A percentile compares a stretch with the other conserved stretches of the same genome.
Evolutionary conservation across 2,797 vertebrate genomes (phyloP).

Genomic region (Helostoma temminkii): DNA sequence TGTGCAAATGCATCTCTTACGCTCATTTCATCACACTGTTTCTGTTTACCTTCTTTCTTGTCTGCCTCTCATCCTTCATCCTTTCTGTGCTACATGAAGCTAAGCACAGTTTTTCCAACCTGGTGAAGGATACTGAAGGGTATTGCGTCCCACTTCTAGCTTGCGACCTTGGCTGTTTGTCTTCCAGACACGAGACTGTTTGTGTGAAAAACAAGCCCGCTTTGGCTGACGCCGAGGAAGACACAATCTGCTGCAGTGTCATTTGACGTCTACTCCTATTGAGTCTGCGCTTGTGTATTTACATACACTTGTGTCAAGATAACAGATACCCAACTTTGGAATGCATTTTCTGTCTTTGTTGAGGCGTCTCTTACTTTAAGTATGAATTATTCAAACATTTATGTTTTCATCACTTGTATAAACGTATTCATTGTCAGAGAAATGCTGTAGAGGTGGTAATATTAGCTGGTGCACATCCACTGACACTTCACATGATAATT

Average conservation of each 20-base stretch:
- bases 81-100: background rate
- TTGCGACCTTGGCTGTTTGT: conserved; percentile 47
- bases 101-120: background rate
- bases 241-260: conserved; percentile 19
- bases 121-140: conserved; percentile 47
- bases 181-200: conserved; percentile 43
- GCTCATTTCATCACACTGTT: conserved; percentile 9
- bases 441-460: background rate
- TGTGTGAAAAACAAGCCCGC: conserved; percentile 23
- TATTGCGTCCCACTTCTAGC: conserved; percentile 45
- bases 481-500: conserved; percentile 32
- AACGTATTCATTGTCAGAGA: conserved; percentile 16
- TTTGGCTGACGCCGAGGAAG: conserved; percentile 26
- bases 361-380: conserved; percentile 22
- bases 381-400: conserved; percentile 65
- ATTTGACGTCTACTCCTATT: conserved; percentile 25
- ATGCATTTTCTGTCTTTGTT: conserved; percentile 38
- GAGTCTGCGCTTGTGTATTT: conserved; percentile 39
- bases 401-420: conserved; percentile 19
- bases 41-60: conserved; percentile 17
- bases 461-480: conserved; percentile 5
- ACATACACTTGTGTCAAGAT: conserved; percentile 31
- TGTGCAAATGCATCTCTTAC: conserved; percentile 1
- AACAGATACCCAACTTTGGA: conserved; percentile 35
- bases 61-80: conserved; percentile 14